Base-by-base conservation (phyloP, 2,797 vertebrate species). In the Acipenser ruthenus region DNA sequence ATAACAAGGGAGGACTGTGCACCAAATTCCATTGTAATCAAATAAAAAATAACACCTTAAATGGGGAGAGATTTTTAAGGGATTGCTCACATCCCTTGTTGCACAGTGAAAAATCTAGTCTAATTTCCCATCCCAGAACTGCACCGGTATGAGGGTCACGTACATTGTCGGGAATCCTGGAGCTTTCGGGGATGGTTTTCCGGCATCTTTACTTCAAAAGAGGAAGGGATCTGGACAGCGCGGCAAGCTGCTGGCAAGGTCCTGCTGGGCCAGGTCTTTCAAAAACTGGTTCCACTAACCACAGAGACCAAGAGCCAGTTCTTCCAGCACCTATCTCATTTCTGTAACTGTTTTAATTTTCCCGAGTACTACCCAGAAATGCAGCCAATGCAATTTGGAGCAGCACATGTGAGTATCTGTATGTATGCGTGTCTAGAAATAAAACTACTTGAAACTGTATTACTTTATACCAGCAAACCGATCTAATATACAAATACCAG, bases 111-210 rank as follows among this genome's bases (percentile, higher is more conserved):
- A 37, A 37, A 37, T 37, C 4, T 37, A 37, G 37, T 37, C 37
- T 37, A 37, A 37, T 50, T 71, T 69, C 60, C 1, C 3, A 71
- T 0, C 63, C 47, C 23, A 90, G 88, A 88, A 67, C 0, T 88
- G 1, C 83, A 89, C 50, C 66, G 87, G 10, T 89, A 86, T 48
- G 88, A 89, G 67, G 84, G 76, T 50, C 13, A 73, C 65, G 77
- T 88, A 37, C 12, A 61, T 48, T 50, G 47, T 0, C 55, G 65
- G 48, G 0, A 11, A 8, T 18, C 8, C 12, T 2, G 13, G 49
- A 51, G 6, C 0, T 1, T 2, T 18, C 1, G 0, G 0, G 6
- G 53, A 6, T 0, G 15, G 8, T 0, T 1, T 6, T 0, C 0
- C 8, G 2, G 52, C 0, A 55, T 50, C 0, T 37, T 12, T 0